Evolutionary conservation across 2,888 invertebrate species (phyloP), one percentile per base, ranked within the genome.

Genomic region (Lypha dubia): DNA sequence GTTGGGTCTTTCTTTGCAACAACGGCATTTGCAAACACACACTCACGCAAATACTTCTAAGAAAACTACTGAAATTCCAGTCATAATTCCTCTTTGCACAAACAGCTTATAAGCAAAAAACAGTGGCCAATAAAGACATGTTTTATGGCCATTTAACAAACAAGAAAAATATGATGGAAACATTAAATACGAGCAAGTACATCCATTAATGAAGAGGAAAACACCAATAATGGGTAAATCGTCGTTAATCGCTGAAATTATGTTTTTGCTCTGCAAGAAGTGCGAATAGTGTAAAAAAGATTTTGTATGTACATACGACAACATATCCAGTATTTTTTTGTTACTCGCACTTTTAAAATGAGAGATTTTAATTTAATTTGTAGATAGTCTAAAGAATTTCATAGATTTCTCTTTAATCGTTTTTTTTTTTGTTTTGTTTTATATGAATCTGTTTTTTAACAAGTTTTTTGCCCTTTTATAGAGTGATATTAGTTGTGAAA

Each of bases 51-150:
- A 35, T 62, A 35, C 60, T 51, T 24, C 13, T 17, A 46, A 49
- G 41, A 62, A 67, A 28, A 44, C 9, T 46, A 51, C 68, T 67
- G 24, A 41, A 51, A 63, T 41, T 62, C 17, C 22, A 41, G 35
- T 17, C 38, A 49, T 76, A 58, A 60, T 60, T 68, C 44, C 15
- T 67, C 32, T 58, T 77, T 38, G 24, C 41, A 9, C n/a, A n/a
- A n/a, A n/a, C 44, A 28, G 24, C n/a, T 11, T 56, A 65, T 56
- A 24, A 68, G 35, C 44, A 63, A 22, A 73, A n/a, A 83, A 67
- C 79, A 76, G 83, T 71, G 79, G 60, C 79, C 75, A 84, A 79
- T 84, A 79, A 84, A 84, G 71, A 71, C 74, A 84, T 79, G 60
- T 68, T 83, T 83, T 79, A 83, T 83, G 79, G 32, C 15, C 83